Evolutionary conservation across 2,888 invertebrate species (phyloP).

Genomic region (Hyposoter didymator): DNA sequence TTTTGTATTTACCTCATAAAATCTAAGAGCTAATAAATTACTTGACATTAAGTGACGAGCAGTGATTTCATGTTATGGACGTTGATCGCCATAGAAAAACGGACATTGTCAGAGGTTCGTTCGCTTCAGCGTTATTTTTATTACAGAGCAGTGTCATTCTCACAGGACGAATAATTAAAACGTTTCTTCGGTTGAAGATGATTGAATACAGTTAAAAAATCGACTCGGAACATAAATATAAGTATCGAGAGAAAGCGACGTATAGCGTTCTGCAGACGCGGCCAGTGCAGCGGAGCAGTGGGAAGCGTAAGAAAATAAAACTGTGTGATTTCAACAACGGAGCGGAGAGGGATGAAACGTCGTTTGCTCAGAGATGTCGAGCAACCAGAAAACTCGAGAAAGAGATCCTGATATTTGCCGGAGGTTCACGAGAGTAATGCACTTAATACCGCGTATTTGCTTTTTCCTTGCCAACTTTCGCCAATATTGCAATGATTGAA

Average conservation of each 20-base stretch:
- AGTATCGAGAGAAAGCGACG: conserved; percentile 10
- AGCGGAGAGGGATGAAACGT: conserved; percentile 35
- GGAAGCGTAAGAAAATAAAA: conserved; percentile 11
- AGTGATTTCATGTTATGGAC: background rate
- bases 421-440: conserved; percentile 37
- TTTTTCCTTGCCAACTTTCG: background rate
- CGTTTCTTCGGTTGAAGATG: background rate
- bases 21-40: background rate
- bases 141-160: background rate
- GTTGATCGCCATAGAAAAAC: background rate
- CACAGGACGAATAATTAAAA: background rate
- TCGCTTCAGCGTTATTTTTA: background rate
- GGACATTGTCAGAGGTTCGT: background rate
- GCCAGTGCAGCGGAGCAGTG: background rate
- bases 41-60: background rate
- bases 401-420: conserved; percentile 49
- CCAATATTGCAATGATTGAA: background rate
- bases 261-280: background rate
- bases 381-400: conserved; percentile 9
- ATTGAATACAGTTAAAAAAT: background rate
- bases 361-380: conserved; percentile 48
- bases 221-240: background rate
- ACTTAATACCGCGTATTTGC: conserved; percentile 30
- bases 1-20: conserved; percentile 6
- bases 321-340: conserved; percentile 28